A percentile compares a stretch with the other conserved stretches of the same genome.
These are phyloP conservation scores for Sylvicola cinctus DNA, from an alignment of 2,888 invertebrate genomes.

Conservation along the genomic window DNA sequence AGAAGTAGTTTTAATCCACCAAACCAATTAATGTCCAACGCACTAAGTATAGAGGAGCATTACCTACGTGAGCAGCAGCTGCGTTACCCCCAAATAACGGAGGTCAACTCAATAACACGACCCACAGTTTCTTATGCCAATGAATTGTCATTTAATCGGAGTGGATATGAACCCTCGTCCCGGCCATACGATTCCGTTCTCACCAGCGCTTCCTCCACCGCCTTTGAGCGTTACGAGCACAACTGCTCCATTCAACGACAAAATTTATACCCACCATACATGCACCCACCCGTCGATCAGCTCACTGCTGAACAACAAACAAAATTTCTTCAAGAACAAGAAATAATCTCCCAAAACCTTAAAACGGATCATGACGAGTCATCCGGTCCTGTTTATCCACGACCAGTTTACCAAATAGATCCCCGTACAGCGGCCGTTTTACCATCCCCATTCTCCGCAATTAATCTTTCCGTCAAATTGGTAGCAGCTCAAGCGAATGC, in stretches of 20 bases:
- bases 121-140: slow-evolving; percentile 36
- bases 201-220: slow-evolving; percentile 23
- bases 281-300: slow-evolving; percentile 21
- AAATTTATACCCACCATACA: slow-evolving; percentile 38
- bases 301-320: slow-evolving; percentile 29
- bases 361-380: slow-evolving; percentile 52
- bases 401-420: slow-evolving; percentile 70
- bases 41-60: slow-evolving; percentile 10
- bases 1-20: slow-evolving; percentile 12
- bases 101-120: slow-evolving; percentile 30
- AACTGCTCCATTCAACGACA: slow-evolving; percentile 28
- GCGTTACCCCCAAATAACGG: slow-evolving; percentile 37
- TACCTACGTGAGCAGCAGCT: slow-evolving; percentile 13
- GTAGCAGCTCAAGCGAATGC: slow-evolving; percentile 24
- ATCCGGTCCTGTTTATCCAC: slow-evolving; percentile 54
- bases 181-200: slow-evolving; percentile 32
- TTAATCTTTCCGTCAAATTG: slow-evolving; percentile 70
- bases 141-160: slow-evolving; percentile 22
- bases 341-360: slow-evolving; percentile 11
- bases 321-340: slow-evolving; percentile 35
- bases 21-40: slow-evolving; percentile 7
- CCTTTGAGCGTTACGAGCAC: slow-evolving; percentile 43
- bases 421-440: slow-evolving; percentile 23
- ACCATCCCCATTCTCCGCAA: slow-evolving; percentile 58
- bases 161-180: slow-evolving; percentile 29